Conservation (phyloP, 2,888 invertebrate species). For the Odontothrips loti region DNA sequence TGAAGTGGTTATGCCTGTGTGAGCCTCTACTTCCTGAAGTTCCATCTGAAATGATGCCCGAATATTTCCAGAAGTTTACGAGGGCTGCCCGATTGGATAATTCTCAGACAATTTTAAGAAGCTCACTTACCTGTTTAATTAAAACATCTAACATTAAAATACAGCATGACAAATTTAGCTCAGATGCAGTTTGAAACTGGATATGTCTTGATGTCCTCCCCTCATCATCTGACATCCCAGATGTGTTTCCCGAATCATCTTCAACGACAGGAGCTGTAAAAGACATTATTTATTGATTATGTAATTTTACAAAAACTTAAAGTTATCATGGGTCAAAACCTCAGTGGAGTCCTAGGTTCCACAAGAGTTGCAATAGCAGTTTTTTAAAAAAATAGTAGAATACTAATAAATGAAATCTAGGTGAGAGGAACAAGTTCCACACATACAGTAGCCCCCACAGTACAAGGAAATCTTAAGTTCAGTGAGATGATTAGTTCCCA, state of each 20-base stretch:
- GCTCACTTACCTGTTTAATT: constrained; percentile 71
- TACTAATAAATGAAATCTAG: neutral
- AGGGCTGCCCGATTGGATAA: neutral
- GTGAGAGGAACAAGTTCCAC: neutral
- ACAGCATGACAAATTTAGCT: constrained; percentile 85
- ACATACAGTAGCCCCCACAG: neutral
- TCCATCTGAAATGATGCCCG: constrained; percentile 60
- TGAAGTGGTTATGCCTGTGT: constrained; percentile 71
- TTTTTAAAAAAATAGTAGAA: constrained; percentile 7
- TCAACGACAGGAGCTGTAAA: constrained; percentile 60
- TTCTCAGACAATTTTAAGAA: neutral
- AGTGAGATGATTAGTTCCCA: no score
- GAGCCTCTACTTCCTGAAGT: constrained; percentile 75
- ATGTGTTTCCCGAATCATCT: constrained; percentile 64
- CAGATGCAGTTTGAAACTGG: constrained; percentile 53
- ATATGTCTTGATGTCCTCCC: constrained; percentile 46
- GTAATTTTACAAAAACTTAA: no score
- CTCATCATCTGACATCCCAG: constrained; percentile 66
- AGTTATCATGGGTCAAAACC: no score
- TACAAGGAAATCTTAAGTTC: neutral
- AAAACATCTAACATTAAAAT: constrained; percentile 94
- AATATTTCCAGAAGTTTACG: neutral
- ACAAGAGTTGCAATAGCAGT: no score
- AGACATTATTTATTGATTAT: constrained; percentile 31
- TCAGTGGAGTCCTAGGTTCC: no score